Base-by-base conservation (phyloP, 2,113 vertebrate species). In the Sinocyclocheilus anophthalmus region DNA sequence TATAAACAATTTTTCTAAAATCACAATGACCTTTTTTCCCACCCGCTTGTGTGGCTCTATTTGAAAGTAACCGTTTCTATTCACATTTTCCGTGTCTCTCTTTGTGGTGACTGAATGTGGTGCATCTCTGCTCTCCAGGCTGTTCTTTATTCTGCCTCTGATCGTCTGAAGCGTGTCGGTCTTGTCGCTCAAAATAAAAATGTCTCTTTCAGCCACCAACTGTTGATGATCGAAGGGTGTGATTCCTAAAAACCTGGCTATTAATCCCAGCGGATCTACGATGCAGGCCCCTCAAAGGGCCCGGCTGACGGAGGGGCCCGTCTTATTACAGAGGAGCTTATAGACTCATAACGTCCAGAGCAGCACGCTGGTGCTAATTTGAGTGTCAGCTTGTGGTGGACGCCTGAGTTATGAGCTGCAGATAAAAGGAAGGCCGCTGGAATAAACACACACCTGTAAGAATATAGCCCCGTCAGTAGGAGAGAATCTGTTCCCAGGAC, bases 371-470 rank as follows among this genome's bases (percentile, higher is more conserved):
- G 72, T 76, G 88, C 89, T 93, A 92, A 93, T 93, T 90, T 92
- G 88, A 92, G 85, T 89, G 88, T 92, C 91, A 90, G 89, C 90
- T 90, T 87, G 91, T 93, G 91, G 88, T 84, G 87, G 89, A 91
- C 65, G 77, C 73, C 85, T 91, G 91, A 90, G 91, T 91, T 90
- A 90, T 88, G 85, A 73, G 77, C 84, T 75, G 84, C n/a, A 87
- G 89, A 93, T 92, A 86, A 93, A 93, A 93, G 90, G 88, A 90
- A 92, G 88, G 81, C 9, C 65, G 5, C n/a, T 53, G 16, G 65
- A 70, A 37, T 30, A 70, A 37, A 70, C 65, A 70, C 30, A 1
- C 67, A 70, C 67, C 8, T 7, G 18, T 37, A 4, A 70, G 67
- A 37, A 70, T 20, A 37, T 20, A 37, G 16, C 67, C 7, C 30